Evolutionary conservation across 2,797 vertebrate genomes (phyloP).

Genomic region (Spinus pinus): DNA sequence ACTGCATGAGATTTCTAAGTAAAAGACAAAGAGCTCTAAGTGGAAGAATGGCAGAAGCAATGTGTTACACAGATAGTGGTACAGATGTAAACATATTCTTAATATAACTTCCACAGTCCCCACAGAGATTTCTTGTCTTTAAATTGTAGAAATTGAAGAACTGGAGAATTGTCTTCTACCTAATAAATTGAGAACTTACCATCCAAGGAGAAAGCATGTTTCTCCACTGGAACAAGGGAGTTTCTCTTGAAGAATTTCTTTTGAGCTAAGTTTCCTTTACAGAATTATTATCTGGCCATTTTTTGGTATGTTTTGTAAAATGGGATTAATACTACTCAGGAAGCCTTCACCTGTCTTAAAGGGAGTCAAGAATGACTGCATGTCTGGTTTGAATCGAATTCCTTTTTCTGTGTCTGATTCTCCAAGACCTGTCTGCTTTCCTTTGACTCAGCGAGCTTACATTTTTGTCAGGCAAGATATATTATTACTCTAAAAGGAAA

Average conservation of each 20-base stretch:
- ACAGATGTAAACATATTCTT: neutral
- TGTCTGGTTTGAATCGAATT: neutral
- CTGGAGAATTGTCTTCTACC: neutral
- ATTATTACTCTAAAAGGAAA: neutral
- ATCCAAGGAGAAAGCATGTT: neutral
- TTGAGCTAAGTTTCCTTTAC: neutral
- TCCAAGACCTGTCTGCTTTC: neutral
- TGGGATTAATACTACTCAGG: neutral
- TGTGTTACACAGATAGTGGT: fast-evolving
- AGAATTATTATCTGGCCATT: neutral
- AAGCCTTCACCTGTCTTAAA: neutral
- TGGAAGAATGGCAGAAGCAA: neutral
- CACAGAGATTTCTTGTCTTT: neutral
- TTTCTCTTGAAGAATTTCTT: neutral
- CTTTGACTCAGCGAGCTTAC: neutral
- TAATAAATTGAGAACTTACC: neutral
- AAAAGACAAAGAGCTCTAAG: neutral
- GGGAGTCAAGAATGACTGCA: neutral
- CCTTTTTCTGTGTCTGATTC: neutral
- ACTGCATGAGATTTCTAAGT: neutral
- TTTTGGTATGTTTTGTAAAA: neutral
- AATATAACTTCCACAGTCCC: neutral
- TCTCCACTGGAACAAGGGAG: neutral
- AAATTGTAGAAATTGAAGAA: neutral
- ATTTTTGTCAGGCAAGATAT: neutral